Conservation (phyloP, 2,797 vertebrate species). For the Calcarius lapponicus region DNA sequence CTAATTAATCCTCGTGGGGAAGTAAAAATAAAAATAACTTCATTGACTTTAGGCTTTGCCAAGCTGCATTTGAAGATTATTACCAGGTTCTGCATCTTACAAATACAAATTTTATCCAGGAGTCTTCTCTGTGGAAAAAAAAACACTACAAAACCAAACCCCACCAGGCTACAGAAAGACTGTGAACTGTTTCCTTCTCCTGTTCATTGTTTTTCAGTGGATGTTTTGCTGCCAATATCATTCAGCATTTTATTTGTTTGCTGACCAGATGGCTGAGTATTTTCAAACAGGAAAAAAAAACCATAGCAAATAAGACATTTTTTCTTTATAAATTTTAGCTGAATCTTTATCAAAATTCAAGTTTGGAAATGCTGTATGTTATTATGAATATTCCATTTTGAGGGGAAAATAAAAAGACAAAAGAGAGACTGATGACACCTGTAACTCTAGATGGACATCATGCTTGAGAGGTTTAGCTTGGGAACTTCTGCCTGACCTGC, state of each 20-base stretch:
- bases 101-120: background rate
- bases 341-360: background rate
- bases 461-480: background rate
- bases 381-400: background rate
- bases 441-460: background rate
- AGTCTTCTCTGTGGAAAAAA: background rate
- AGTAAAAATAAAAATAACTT: background rate
- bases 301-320: background rate
- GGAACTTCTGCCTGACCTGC: background rate
- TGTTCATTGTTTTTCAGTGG: background rate
- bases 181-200: background rate
- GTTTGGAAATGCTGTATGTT: background rate
- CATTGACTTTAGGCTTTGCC: background rate
- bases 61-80: background rate
- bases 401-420: fast-evolving
- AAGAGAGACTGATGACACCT: background rate
- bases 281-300: background rate
- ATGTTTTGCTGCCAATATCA: conserved; percentile 2
- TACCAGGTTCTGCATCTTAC: background rate
- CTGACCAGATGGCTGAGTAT: conserved; percentile 43
- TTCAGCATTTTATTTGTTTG: conserved; percentile 23
- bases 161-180: background rate
- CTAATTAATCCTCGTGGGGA: background rate
- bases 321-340: background rate
- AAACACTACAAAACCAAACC: background rate